These are phyloP conservation scores for Echiichthys vipera DNA, from an alignment of 2,797 vertebrate species.

Conservation along the genomic window DNA sequence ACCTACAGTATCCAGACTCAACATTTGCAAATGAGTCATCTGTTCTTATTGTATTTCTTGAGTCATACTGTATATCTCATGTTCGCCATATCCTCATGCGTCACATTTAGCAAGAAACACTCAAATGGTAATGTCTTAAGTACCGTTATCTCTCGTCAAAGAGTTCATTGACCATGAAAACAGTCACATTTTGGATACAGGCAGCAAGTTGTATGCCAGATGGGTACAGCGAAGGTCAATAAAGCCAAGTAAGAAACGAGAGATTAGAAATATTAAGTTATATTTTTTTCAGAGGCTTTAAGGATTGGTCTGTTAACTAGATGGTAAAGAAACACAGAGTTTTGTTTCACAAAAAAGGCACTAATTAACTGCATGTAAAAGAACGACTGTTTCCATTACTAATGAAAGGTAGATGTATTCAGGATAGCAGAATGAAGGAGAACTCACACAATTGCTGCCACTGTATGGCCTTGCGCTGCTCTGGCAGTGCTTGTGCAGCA, in stretches of 20 bases:
- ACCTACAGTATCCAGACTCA: slow-evolving; percentile 48
- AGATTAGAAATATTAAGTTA: slow-evolving; percentile 5
- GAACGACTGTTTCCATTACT: slow-evolving; percentile 2
- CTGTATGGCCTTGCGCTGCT: slow-evolving; percentile 25
- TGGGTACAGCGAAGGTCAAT: slow-evolving; percentile 14
- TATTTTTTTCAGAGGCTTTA: neutral
- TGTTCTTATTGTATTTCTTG: slow-evolving; percentile 67
- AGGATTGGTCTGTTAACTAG: neutral
- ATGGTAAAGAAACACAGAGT: slow-evolving; percentile 13
- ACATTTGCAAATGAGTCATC: slow-evolving; percentile 69
- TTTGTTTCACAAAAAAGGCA: slow-evolving; percentile 21
- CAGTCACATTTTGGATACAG: slow-evolving; percentile 42
- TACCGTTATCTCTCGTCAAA: slow-evolving; percentile 38
- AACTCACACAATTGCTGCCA: slow-evolving; percentile 24
- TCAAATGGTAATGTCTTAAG: slow-evolving; percentile 27
- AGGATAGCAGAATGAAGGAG: slow-evolving; percentile 1
- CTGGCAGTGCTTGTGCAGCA: slow-evolving; percentile 23
- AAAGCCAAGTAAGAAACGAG: neutral
- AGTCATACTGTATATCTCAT: slow-evolving; percentile 63
- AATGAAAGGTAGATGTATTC: slow-evolving; percentile 35
- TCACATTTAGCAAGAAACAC: slow-evolving; percentile 33
- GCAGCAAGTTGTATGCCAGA: slow-evolving; percentile 7
- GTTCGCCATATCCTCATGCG: slow-evolving; percentile 45
- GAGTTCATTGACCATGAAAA: slow-evolving; percentile 57
- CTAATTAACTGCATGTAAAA: slow-evolving; percentile 9